Evolutionary conservation across 2,888 invertebrate species (phyloP).

Genomic region (Trilocha varians): DNA sequence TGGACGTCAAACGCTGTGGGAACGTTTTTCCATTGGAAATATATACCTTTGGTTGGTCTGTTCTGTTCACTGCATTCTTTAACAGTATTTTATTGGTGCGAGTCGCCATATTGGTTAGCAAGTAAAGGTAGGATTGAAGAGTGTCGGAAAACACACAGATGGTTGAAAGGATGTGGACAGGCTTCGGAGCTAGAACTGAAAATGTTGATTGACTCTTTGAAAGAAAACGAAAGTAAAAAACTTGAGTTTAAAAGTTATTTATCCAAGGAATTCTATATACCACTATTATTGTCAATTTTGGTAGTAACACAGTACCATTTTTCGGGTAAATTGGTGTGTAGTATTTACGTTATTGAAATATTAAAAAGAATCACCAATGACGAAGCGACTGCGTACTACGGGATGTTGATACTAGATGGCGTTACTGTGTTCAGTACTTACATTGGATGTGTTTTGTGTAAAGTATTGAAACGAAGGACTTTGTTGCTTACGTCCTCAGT

Average conservation of each 20-base stretch:
- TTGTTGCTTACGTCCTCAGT: constrained; percentile 17
- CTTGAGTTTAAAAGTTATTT: background rate
- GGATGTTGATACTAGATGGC: constrained; percentile 28
- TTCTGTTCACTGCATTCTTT: constrained; percentile 11
- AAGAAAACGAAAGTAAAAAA: background rate
- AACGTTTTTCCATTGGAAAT: constrained; percentile 24
- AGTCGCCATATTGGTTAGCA: constrained; percentile 26
- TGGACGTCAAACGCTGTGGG: constrained; percentile 30
- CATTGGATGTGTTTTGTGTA: constrained; percentile 22
- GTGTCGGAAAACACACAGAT: constrained; percentile 16
- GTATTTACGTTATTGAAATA: constrained; percentile 26
- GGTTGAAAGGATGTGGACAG: constrained; percentile 18
- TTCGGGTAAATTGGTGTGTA: constrained; percentile 27
- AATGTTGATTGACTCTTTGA: constrained; percentile 11
- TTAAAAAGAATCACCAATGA: constrained; percentile 22
- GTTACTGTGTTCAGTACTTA: constrained; percentile 26
- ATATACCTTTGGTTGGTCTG: constrained; percentile 20
- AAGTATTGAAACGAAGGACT: constrained; percentile 21
- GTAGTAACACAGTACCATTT: constrained; percentile 23
- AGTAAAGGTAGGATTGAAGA: constrained; percentile 21
- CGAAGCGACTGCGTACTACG: constrained; percentile 23
- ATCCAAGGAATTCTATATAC: constrained; percentile 21
- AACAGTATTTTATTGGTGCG: constrained; percentile 18
- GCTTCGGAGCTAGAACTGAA: constrained; percentile 20
- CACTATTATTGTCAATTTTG: constrained; percentile 16